Evolutionary conservation across 2,113 vertebrate species (phyloP).

Genomic region (Ammodramus savannarum): DNA sequence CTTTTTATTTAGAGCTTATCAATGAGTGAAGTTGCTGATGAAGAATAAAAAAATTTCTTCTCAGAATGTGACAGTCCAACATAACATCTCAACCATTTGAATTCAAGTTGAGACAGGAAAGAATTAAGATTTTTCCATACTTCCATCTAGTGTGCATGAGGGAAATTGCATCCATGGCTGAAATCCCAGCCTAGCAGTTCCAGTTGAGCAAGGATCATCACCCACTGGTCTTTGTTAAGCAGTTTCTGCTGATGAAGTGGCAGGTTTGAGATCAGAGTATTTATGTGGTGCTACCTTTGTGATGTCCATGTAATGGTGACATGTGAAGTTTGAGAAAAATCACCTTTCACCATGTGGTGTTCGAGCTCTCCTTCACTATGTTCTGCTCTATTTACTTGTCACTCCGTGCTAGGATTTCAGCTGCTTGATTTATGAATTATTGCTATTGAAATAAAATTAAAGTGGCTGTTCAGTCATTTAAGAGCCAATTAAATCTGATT

Average conservation of each 20-base stretch:
- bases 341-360: neutral
- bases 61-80: neutral
- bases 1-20: neutral
- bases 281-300: neutral
- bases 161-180: conserved; percentile 23
- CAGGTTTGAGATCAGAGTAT: neutral
- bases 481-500: conserved; percentile 55
- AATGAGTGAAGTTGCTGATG: neutral
- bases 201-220: neutral
- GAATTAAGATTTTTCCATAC: conserved; percentile 34
- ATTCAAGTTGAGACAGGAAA: neutral
- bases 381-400: conserved; percentile 51
- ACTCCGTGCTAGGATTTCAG: neutral
- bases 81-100: neutral
- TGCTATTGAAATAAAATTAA: conserved; percentile 47
- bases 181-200: neutral
- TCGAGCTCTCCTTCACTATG: neutral
- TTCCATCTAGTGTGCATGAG: conserved; percentile 59
- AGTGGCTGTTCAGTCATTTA: conserved; percentile 56
- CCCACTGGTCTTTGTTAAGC: neutral
- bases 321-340: neutral
- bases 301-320: neutral
- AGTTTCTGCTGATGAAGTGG: neutral
- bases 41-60: neutral
- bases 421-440: conserved; percentile 47